Evolutionary conservation across 2,113 vertebrate genomes (phyloP), one percentile per base, ranked within the genome.

Genomic region (Protomyctophum bolini): DNA sequence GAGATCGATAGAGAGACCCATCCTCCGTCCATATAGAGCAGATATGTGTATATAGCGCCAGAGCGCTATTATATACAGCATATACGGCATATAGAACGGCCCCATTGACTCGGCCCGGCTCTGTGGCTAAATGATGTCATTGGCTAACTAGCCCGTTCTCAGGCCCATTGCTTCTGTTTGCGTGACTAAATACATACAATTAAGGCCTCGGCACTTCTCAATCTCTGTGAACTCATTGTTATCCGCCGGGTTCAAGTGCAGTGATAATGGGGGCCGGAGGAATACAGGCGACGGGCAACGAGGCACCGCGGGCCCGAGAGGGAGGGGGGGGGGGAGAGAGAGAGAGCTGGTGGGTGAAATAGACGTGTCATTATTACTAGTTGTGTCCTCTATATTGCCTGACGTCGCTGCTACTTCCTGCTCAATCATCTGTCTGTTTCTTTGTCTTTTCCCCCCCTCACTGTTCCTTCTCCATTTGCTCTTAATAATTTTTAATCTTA

Each of bases 151-250:
- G 95, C 94, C 33, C 96, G 93, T 98, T 97, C 96, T 95, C 97
- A 97, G 96, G 95, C 95, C 95, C 96, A 97, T 96, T 95, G 96
- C 96, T 94, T 95, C 94, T 95, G 96, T 98, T 97, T 98, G 97
- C 96, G 96, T 98, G 97, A 99, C 98, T 98, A 98, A 98, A 97
- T 96, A 96, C 96, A 97, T 96, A 98, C 96, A 98, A 98, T 98
- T 98, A 98, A 96, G 95, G 94, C 87, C 95, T 91, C 91, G 95
- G 95, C 95, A 95, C 96, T 96, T 96, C 93, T 97, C 95, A 94
- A 96, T 96, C 96, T 96, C 95, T 94, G 91, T 96, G 97, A 98
- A 96, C 94, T 96, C 96, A 97, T 96, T 97, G 97, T 97, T 97
- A 96, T 94, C 95, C 94, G 21, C 93, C 91, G 95, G 96, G 96